Evolutionary conservation across 2,797 vertebrate genomes (phyloP), one percentile per base, ranked within the genome.

Genomic region (Adelosebastes latens): DNA sequence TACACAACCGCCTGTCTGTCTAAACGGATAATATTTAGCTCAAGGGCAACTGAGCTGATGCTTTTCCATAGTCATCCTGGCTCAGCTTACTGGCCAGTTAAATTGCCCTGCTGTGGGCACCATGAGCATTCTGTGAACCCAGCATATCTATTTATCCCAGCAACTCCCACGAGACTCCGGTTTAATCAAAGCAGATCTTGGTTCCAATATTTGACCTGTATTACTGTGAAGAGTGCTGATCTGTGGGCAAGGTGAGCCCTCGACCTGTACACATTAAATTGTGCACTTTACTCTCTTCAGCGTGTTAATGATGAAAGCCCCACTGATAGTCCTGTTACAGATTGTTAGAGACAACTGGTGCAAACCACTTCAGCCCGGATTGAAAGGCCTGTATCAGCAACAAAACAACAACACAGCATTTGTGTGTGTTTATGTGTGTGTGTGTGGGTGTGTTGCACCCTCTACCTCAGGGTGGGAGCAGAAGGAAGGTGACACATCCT

Each of bases 51-150:
- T 62, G 83, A 89, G 80, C 78, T 69, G 69, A 90, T 81, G 79
- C 84, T 91, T 90, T 88, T 85, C 80, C 80, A 81, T 75, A 86
- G 90, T 91, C 93, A 88, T 88, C 79, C 81, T 90, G 77, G 74
- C 89, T 94, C 89, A 89, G 90, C 83, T 81, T 88, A 85, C 76
- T 83, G 83, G 75, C 72, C 86, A 79, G 83, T 81, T 83, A 79
- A 85, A 85, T 69, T 80, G 52, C 55, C 61, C 73, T 64, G 81
- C 61, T 67, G 31, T 76, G 72, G 69, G 61, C 77, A 80, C 53
- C 62, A 31, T 56, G 63, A 83, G 72, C 36, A 80, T 79, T 86
- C 75, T 76, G 78, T 81, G 79, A 87, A 87, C 70, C 77, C 71
- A 67, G 65, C 70, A 66, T 82, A 78, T 87, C 71, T 81, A 62